phyloP scores from a whole-genome alignment of 2,888 invertebrate genomes.

The Aleiodes testaceus region DNA sequence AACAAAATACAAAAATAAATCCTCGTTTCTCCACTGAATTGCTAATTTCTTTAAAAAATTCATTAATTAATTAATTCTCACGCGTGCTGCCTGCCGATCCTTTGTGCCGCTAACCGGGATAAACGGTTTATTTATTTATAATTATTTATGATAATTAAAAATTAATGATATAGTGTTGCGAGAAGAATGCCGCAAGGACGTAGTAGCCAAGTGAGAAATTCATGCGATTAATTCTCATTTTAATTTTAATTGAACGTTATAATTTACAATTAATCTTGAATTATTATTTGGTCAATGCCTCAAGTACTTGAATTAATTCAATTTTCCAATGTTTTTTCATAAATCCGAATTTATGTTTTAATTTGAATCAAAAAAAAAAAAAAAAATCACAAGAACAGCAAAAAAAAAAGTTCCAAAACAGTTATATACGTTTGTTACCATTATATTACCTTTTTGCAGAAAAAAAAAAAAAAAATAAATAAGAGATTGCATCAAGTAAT shows the following conservation, averaged over 20 bases:
- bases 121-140: constrained; percentile 21
- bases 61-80: constrained; percentile 39
- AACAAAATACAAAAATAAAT: no score
- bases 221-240: constrained; percentile 46
- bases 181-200: constrained; percentile 48
- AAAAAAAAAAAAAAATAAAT: neutral
- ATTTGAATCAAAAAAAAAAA: constrained; percentile 35
- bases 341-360: constrained; percentile 45
- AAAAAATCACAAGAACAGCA: neutral
- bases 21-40: no score
- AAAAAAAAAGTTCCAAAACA: neutral
- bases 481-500: constrained; percentile 54
- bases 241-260: constrained; percentile 29
- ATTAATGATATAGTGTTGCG: constrained; percentile 42
- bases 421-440: constrained; percentile 43
- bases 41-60: constrained; percentile 24
- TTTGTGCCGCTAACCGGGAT: constrained; percentile 34
- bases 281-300: constrained; percentile 43
- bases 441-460: constrained; percentile 52
- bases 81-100: constrained; percentile 50
- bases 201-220: constrained; percentile 50
- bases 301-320: constrained; percentile 29
- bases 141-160: constrained; percentile 7
- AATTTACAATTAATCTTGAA: constrained; percentile 42
- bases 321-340: constrained; percentile 23